Percentiles rank a stretch among this genome's conserved stretches.
phyloP scores from a whole-genome alignment of 2,888 invertebrate species.

The Tanytarsus gracilentus region DNA sequence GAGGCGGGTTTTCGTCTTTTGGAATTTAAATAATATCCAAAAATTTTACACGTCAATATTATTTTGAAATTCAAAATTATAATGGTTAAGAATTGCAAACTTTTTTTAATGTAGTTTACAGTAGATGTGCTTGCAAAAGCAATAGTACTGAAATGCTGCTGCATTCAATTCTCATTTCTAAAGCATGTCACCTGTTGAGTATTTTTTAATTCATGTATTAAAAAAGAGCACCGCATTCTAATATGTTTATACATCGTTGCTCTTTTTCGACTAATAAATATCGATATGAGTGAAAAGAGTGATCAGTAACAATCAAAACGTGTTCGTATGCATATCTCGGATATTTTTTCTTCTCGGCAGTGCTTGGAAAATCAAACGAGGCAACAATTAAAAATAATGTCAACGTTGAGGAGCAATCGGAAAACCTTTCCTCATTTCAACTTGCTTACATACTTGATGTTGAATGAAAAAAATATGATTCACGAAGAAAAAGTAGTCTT shows the following conservation, averaged over 20 bases:
- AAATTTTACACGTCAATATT: no score
- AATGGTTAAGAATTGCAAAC: no score
- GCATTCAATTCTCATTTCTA: no score
- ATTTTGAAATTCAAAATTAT: no score
- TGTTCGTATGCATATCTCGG: constrained; percentile 26
- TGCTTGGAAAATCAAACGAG: not conserved
- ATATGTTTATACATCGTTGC: not conserved
- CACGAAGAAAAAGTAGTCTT: not conserved
- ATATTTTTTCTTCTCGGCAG: not conserved
- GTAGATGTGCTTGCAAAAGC: no score
- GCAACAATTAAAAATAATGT: not conserved
- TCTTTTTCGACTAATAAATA: constrained; percentile 22
- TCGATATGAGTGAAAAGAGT: constrained; percentile 22
- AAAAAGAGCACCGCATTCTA: constrained; percentile 20
- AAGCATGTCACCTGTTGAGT: constrained; percentile 28
- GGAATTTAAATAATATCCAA: no score
- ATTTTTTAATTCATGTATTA: constrained; percentile 18
- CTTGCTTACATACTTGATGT: no score
- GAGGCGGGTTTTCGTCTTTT: constrained; percentile 3
- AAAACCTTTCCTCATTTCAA: no score
- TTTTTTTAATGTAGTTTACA: no score
- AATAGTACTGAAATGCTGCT: not conserved
- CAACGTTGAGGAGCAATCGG: no score
- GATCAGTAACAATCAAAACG: constrained; percentile 27
- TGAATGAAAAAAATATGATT: constrained; percentile 28